phyloP scores from a whole-genome alignment of 2,888 invertebrate species.

The Prosapia bicincta region DNA sequence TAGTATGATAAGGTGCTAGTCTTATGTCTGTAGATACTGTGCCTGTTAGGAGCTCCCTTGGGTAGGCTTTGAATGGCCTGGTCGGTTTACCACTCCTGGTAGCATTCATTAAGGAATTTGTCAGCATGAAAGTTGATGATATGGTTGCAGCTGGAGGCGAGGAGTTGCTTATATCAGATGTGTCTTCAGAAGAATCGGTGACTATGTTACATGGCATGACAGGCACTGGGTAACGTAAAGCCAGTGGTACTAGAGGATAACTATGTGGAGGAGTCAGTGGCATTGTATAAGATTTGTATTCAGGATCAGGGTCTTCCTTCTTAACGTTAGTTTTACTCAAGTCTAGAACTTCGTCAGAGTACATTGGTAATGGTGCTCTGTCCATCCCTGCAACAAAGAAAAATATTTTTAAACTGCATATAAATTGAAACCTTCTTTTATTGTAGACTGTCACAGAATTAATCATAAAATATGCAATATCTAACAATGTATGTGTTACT shows the following conservation, averaged over 20 bases:
- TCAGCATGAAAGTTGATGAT: slow-evolving; percentile 5
- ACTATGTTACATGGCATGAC: background rate
- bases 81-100: slow-evolving; percentile 39
- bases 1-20: slow-evolving; percentile 57
- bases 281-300: background rate
- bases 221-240: background rate
- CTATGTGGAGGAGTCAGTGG: slow-evolving; percentile 13
- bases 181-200: slow-evolving; percentile 9
- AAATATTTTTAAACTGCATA: no score
- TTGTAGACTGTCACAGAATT: no score
- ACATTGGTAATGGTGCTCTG: slow-evolving; percentile 1
- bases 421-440: no score
- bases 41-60: slow-evolving; percentile 62
- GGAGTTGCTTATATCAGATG: slow-evolving; percentile 10
- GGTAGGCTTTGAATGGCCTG: slow-evolving; percentile 68
- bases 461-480: no score
- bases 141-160: background rate
- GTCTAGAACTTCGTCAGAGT: slow-evolving; percentile 11
- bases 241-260: background rate
- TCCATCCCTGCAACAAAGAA: slow-evolving; percentile 5
- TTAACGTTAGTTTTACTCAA: slow-evolving; percentile 3
- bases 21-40: slow-evolving; percentile 49
- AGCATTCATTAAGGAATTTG: slow-evolving; percentile 29
- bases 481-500: no score
- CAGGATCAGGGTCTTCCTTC: background rate